These are phyloP conservation scores for Torymus texanus DNA, from an alignment of 2,888 invertebrate species.

Conservation along the genomic window DNA sequence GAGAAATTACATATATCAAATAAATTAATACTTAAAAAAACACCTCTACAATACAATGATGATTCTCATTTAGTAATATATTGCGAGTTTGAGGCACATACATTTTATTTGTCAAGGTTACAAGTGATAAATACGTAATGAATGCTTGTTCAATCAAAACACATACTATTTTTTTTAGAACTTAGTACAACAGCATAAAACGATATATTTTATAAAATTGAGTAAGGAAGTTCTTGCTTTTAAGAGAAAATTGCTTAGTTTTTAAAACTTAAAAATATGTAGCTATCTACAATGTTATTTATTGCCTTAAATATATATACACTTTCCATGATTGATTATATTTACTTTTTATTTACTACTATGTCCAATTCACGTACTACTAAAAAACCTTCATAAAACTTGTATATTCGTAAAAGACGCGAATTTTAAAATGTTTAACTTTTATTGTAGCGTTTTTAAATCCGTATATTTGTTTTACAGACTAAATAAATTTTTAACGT, in stretches of 20 bases:
- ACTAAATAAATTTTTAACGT: not conserved
- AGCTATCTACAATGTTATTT: conserved; percentile 43
- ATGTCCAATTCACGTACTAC: conserved; percentile 8
- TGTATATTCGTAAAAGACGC: not conserved
- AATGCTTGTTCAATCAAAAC: conserved; percentile 57
- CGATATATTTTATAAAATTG: conserved; percentile 40
- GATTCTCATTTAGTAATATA: conserved; percentile 59
- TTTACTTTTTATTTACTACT: conserved; percentile 8
- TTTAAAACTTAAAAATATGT: conserved; percentile 41
- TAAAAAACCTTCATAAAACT: not conserved
- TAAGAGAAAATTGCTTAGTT: conserved; percentile 22
- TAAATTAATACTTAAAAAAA: conserved; percentile 65
- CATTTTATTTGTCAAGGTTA: conserved; percentile 59
- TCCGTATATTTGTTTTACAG: not conserved
- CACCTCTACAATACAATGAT: conserved; percentile 50
- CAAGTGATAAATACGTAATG: conserved; percentile 59
- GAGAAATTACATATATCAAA: conserved; percentile 64
- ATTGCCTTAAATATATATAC: conserved; percentile 52
- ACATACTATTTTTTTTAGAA: conserved; percentile 49
- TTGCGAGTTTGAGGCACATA: conserved; percentile 65
- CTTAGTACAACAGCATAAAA: conserved; percentile 27
- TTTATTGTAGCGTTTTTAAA: conserved; percentile 21
- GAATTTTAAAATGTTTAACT: not conserved
- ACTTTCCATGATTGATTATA: not conserved
- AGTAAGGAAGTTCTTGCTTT: conserved; percentile 43